Percentiles rank a stretch among this genome's conserved stretches.
Evolutionary conservation across 2,113 vertebrate species (phyloP).

Genomic region (Bos javanicus): DNA sequence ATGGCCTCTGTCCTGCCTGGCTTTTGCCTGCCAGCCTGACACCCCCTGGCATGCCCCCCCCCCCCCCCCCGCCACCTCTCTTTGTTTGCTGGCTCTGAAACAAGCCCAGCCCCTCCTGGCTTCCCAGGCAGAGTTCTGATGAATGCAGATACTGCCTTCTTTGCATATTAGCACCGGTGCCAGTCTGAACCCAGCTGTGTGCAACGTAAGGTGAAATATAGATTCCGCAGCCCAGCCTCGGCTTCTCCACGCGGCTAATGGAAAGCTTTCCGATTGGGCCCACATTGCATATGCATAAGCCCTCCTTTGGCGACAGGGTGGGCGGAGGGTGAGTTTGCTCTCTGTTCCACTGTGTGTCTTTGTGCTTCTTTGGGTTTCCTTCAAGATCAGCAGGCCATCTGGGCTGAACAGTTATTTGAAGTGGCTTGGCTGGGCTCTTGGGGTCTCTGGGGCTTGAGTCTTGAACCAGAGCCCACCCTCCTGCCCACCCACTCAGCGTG

Average conservation of each 20-base stretch:
- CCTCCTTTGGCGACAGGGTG: constrained; percentile 54
- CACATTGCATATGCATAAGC: constrained; percentile 76
- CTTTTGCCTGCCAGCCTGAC: no score
- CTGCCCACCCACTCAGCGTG: background rate
- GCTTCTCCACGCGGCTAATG: constrained; percentile 78
- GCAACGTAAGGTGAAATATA: constrained; percentile 82
- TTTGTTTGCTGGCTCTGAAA: constrained; percentile 86
- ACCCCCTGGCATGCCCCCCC: constrained; percentile 56
- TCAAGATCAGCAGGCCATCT: background rate
- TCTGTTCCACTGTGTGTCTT: background rate
- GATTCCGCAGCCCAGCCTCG: constrained; percentile 78
- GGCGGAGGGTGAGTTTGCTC: fast-evolving
- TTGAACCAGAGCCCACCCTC: background rate
- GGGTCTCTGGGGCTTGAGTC: background rate
- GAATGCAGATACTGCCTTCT: constrained; percentile 84
- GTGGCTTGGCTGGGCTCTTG: background rate
- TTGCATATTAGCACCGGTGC: constrained; percentile 82
- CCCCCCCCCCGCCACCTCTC: constrained; percentile 75
- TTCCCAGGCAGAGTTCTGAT: constrained; percentile 87
- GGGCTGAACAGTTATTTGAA: background rate
- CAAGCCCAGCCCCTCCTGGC: constrained; percentile 89
- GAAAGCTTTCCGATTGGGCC: constrained; percentile 63
- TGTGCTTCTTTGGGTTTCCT: constrained; percentile 53
- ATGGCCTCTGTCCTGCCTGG: background rate
- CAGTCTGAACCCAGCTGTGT: constrained; percentile 86